Base-by-base conservation (phyloP, 2,888 invertebrate species). In the Palloptera scutellata region DNA sequence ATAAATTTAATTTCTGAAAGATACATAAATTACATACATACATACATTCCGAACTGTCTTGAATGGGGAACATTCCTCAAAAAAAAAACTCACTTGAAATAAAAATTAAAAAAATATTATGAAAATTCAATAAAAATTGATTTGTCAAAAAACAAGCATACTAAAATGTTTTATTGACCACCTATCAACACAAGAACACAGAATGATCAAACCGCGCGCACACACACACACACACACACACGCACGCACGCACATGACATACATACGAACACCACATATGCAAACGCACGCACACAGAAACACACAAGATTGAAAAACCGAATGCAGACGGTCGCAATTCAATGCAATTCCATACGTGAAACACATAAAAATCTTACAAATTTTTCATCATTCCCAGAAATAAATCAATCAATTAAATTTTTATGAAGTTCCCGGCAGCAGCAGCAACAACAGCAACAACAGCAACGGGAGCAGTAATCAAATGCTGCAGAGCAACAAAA, bases 331-430 rank as follows among this genome's bases (percentile, higher is more conserved):
- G 45, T 55, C 45, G 48, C 57, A 57, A 63, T 57, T 55, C 55
- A 48, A 63, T 57, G 63, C 63, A 63, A 54, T 48, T 30, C 41
- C 19, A 10, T 30, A 30, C 30, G 53, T 17, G 2, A 12, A 53
- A 11, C 19, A 17, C 66, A 66, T 66, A 66, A 66, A 66, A 66
- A 66, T 61, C 51, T 55, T 61, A 66, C 61, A 61, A 66, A 66
- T 66, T 66, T 30, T 30, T 66, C 66, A 66, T 61, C 78, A 30
- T 76, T 78, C 75, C 74, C 75, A 78, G 77, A 81, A 83, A 84
- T 83, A 84, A 83, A 83, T 83, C 84, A 83, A 83, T 84, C 84
- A 84, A 84, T 84, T 84, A 82, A 83, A 82, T 81, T 83, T 81
- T 78, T 80, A 81, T 78, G 79, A 81, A 78, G 75, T 74, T 70